phyloP scores from a whole-genome alignment of 2,113 vertebrate species.

The Ptilorrhoa leucosticta region DNA sequence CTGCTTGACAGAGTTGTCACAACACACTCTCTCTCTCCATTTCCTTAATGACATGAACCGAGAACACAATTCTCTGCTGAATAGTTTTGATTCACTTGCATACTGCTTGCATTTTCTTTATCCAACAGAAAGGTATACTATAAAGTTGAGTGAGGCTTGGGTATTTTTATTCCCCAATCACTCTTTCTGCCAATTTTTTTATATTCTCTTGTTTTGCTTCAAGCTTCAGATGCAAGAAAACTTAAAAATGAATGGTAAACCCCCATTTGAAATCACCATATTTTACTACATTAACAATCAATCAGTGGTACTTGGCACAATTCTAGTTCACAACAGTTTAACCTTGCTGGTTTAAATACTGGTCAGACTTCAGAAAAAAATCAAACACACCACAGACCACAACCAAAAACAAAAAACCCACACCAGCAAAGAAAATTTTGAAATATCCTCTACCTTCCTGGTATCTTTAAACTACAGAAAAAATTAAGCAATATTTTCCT shows the following conservation, averaged over 20 bases:
- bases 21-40: conserved; percentile 49
- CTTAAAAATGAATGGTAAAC: background rate
- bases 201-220: background rate
- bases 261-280: background rate
- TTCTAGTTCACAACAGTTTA: background rate
- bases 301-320: background rate
- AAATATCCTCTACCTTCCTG: background rate
- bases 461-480: background rate
- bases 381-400: background rate
- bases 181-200: background rate
- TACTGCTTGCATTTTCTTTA: conserved; percentile 7
- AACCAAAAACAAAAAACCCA: background rate
- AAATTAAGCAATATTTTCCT: background rate
- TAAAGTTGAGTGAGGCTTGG: background rate
- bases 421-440: background rate
- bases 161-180: conserved; percentile 28
- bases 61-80: conserved; percentile 31
- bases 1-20: conserved; percentile 66
- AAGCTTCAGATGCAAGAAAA: background rate
- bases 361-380: background rate
- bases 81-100: conserved; percentile 7
- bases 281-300: background rate
- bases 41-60: conserved; percentile 57
- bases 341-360: background rate
- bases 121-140: conserved; percentile 27